Evolutionary conservation across 2,888 invertebrate genomes (phyloP), one percentile per base, ranked within the genome.

Genomic region (Choristoneura rosaceana): DNA sequence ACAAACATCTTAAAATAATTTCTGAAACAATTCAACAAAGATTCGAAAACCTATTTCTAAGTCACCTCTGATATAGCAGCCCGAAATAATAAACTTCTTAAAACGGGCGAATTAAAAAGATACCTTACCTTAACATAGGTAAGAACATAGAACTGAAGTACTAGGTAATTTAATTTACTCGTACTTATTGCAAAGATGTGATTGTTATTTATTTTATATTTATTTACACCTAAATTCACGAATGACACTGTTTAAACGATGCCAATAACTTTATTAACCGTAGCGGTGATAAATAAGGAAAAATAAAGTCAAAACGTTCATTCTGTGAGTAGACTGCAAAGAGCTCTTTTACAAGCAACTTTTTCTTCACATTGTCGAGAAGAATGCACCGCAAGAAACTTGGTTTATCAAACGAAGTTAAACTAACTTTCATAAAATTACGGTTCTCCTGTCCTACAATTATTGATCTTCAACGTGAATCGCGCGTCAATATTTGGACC

Each of bases 21-120:
- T 62, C 25, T 43, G 25, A 45, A 25, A 8, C 14, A 45, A 33
- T 12, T 61, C 5, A 12, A 12, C 25, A n/a, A 14, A 8, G 45
- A 33, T 25, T 62, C 33, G 14, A 45, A 1, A 2, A 55, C 55
- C 34, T 17, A 34, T n/a, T 58, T 33, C 52, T 25, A 7, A 33
- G 62, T 62, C 62, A 62, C 45, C 62, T 62, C 45, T 45, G 62
- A 43, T 41, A 41, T 33, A 62, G 45, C 62, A 62, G 62, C 45
- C 25, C 8, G 8, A 17, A 47, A 47, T 15, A 14, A 15, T 52
- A 52, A 9, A 9, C 4, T 12, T 12, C 47, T 5, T 47, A n/a
- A 38, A 38, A 4, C 38, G 38, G 38, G 38, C 5, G 38, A 25
- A 25, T 25, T 25, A 25, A 25, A 25, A 25, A 25, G 25, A 25